A percentile compares a stretch with the other conserved stretches of the same genome.
Evolutionary conservation across 2,888 invertebrate genomes (phyloP).

Genomic region (Pinctada fucata): DNA sequence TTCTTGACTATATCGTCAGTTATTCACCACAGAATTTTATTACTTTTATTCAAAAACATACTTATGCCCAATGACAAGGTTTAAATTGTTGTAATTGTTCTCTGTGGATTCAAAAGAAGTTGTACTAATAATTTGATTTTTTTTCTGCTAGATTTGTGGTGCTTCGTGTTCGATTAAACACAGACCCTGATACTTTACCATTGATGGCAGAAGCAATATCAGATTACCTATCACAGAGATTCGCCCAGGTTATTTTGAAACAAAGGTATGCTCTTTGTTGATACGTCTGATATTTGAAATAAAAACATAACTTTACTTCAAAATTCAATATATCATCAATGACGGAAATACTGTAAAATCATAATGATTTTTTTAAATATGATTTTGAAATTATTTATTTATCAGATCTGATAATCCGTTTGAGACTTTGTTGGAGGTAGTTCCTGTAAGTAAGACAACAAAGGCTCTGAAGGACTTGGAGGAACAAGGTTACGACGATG

Average conservation of each 20-base stretch:
- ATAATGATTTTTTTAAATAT: neutral
- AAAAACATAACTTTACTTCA: no score
- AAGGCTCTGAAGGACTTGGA: constrained; percentile 57
- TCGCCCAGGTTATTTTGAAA: constrained; percentile 66
- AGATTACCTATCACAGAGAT: constrained; percentile 58
- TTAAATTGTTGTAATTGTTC: no score
- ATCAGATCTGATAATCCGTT: constrained; percentile 65
- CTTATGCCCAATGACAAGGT: no score
- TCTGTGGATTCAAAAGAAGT: no score
- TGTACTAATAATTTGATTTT: no score
- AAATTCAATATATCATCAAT: neutral
- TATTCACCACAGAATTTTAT: no score
- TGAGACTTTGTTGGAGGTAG: constrained; percentile 62
- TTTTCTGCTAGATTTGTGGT: constrained; percentile 65
- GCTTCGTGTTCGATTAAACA: constrained; percentile 63
- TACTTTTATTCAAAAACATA: no score
- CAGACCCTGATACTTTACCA: constrained; percentile 53
- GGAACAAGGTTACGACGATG: constrained; percentile 69
- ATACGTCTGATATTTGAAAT: no score
- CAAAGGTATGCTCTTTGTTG: constrained; percentile 60
- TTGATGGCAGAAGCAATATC: constrained; percentile 61
- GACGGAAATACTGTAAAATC: neutral
- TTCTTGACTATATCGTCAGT: no score
- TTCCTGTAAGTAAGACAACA: constrained; percentile 55
- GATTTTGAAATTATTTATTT: constrained; percentile 2